Conservation (phyloP, 2,797 vertebrate species). For the Crenichthys baileyi region DNA sequence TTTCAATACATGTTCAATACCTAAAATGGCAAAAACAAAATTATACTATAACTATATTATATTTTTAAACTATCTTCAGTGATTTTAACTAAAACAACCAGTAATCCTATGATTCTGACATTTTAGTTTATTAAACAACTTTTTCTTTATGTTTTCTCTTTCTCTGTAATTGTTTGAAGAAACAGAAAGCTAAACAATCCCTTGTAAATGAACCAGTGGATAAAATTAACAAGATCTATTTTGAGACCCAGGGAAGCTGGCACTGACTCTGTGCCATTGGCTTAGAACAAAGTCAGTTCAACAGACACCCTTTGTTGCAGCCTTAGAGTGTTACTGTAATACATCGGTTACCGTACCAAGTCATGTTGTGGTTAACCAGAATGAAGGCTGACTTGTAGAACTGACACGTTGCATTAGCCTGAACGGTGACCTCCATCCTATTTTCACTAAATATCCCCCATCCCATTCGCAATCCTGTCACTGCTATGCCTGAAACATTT, state of each 20-base stretch:
- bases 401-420: not conserved
- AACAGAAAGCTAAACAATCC: too few species aligned
- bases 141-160: too few species aligned
- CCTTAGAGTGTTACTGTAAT: not conserved
- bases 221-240: not conserved
- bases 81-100: too few species aligned
- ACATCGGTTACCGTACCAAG: not conserved
- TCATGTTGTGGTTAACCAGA: not conserved
- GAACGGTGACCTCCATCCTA: slow-evolving; percentile 10
- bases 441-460: not conserved
- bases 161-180: too few species aligned
- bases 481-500: slow-evolving; percentile 46
- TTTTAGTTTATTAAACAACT: too few species aligned
- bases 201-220: too few species aligned
- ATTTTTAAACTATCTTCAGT: too few species aligned
- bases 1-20: not conserved
- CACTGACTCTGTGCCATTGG: not conserved
- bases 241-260: not conserved
- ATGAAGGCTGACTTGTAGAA: not conserved
- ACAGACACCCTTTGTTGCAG: not conserved
- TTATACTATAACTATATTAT: too few species aligned
- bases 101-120: too few species aligned
- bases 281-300: not conserved
- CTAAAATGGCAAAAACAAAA: not conserved
- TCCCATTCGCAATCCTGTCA: slow-evolving; percentile 34